Percentiles rank a stretch among this genome's conserved stretches.
Evolutionary conservation across 2,797 vertebrate genomes (phyloP).

Genomic region (Enteromius afrohamiltoni): DNA sequence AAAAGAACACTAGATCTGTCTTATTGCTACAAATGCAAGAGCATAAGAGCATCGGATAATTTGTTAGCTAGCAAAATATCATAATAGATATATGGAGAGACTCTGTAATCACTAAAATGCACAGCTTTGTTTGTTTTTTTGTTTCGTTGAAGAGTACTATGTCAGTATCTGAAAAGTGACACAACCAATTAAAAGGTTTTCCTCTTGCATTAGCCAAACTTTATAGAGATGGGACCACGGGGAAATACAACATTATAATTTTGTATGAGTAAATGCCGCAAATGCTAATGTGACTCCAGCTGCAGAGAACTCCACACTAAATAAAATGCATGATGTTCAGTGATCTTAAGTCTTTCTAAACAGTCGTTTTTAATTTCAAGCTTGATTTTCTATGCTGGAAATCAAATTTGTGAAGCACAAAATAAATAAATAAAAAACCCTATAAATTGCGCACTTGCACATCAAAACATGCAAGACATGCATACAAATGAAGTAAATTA

Average conservation of each 20-base stretch:
- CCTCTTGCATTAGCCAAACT: not conserved
- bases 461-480: not conserved
- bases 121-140: not conserved
- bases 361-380: constrained; percentile 29
- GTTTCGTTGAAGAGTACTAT: not conserved
- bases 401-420: not conserved
- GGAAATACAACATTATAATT: no score
- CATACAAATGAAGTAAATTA: constrained; percentile 1
- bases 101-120: no score
- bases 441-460: not conserved
- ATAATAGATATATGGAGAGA: not conserved
- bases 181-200: not conserved
- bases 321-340: not conserved
- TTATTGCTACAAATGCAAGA: not conserved
- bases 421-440: no score
- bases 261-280: no score
- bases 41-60: no score
- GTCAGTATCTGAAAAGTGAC: not conserved
- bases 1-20: no score
- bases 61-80: not conserved
- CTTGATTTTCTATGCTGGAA: constrained; percentile 21
- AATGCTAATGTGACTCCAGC: not conserved
- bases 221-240: not conserved
- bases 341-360: not conserved
- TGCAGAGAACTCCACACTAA: not conserved